Conservation (phyloP, 2,113 vertebrate species). For the Anolis sagrei region DNA sequence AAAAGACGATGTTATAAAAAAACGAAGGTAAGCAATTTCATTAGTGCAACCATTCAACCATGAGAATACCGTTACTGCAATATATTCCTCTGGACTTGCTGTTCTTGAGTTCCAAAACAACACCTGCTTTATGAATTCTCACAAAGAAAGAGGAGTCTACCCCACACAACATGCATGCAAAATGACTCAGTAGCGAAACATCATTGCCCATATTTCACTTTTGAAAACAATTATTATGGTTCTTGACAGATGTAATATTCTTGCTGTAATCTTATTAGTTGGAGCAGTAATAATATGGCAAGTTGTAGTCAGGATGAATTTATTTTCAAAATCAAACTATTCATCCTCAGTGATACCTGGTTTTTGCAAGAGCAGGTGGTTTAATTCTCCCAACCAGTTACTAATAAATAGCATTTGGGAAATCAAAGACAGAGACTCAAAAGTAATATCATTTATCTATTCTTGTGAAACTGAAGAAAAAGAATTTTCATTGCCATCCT, state of each 20-base stretch:
- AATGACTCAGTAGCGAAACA: slow-evolving; percentile 28
- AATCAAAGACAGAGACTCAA: slow-evolving; percentile 34
- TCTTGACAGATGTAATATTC: slow-evolving; percentile 56
- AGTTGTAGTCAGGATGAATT: slow-evolving; percentile 56
- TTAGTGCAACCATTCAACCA: not conserved
- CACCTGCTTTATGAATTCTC: not conserved
- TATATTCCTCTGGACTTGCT: not conserved
- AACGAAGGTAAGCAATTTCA: not conserved
- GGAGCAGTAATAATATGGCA: slow-evolving; percentile 50
- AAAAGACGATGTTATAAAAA: not conserved
- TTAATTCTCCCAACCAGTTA: slow-evolving; percentile 62
- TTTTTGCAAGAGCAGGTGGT: slow-evolving; percentile 63
- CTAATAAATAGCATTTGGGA: slow-evolving; percentile 54
- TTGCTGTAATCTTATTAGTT: slow-evolving; percentile 50
- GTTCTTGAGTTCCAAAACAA: not conserved
- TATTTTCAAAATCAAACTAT: slow-evolving; percentile 52
- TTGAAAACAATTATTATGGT: slow-evolving; percentile 55
- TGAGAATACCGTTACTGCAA: not conserved
- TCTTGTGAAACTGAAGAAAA: not conserved
- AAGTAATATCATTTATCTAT: not conserved
- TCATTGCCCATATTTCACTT: slow-evolving; percentile 48
- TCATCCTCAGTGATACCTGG: slow-evolving; percentile 49
- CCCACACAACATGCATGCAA: not conserved
- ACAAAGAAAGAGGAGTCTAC: not conserved
- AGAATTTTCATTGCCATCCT: not conserved